Percentiles rank a stretch among this genome's conserved stretches.
phyloP scores from a whole-genome alignment of 2,797 vertebrate genomes.

The Pteropus rufus region DNA sequence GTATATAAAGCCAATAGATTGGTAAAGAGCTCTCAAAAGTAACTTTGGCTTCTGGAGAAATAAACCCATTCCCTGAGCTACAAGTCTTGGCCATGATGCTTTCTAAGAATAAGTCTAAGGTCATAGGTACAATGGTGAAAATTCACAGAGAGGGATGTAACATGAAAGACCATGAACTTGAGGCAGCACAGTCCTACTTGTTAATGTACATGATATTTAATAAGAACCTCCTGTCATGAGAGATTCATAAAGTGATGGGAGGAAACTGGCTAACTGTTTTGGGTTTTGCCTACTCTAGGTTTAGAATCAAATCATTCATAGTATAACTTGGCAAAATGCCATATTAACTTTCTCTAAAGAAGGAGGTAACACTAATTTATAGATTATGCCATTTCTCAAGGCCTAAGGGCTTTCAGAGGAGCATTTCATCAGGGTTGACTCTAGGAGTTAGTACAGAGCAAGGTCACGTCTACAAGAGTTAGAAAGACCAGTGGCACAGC shows the following conservation, averaged over 20 bases:
- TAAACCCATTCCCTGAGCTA: neutral
- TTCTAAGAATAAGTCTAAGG: neutral
- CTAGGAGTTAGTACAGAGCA: neutral
- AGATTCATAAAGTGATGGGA: neutral
- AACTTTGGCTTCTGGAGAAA: neutral
- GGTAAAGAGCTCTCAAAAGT: neutral
- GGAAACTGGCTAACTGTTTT: neutral
- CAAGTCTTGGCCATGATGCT: neutral
- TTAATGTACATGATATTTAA: neutral
- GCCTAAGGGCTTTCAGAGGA: neutral
- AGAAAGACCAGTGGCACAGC: neutral
- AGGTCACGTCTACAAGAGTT: neutral
- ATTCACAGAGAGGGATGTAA: neutral
- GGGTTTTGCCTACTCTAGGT: neutral
- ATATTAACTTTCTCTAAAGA: neutral
- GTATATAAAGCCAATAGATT: neutral
- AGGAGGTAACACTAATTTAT: neutral
- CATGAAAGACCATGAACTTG: neutral
- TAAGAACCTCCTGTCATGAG: neutral
- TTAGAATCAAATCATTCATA: neutral
- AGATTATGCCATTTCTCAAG: neutral
- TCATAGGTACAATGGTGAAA: neutral
- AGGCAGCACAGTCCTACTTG: neutral
- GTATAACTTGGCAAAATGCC: neutral
- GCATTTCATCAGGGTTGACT: neutral